Conservation (phyloP, 1,140 invertebrate species). For the Homalodisca vitripennis region DNA sequence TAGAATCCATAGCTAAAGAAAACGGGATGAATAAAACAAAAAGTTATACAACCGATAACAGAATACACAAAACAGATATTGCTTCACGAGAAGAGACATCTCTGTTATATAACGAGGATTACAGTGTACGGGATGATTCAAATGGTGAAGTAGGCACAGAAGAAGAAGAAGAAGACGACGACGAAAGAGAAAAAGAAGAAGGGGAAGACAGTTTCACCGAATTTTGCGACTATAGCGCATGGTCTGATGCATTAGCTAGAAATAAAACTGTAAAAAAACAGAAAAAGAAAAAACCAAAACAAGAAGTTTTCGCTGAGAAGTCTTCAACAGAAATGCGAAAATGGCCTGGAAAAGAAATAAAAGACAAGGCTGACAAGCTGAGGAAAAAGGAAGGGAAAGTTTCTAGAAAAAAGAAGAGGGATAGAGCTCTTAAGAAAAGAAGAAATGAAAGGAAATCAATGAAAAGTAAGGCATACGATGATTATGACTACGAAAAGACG, state of each 20-base stretch:
- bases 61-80: too few species aligned
- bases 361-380: not conserved
- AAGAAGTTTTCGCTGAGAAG: not conserved
- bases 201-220: not conserved
- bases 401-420: not conserved
- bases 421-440: not conserved
- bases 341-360: not conserved
- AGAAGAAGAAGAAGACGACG: too few species aligned
- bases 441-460: not conserved
- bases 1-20: too few species aligned
- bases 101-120: too few species aligned
- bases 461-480: not conserved
- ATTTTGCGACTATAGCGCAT: not conserved
- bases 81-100: too few species aligned
- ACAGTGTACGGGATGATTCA: too few species aligned
- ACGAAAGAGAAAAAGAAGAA: not conserved
- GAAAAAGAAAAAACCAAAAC: not conserved
- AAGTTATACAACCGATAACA: too few species aligned
- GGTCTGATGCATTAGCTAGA: not conserved
- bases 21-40: too few species aligned
- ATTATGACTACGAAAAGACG: not conserved
- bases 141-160: too few species aligned
- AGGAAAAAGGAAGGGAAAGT: slow-evolving; percentile 10
- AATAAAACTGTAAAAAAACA: not conserved
- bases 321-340: not conserved